A percentile compares a stretch with the other conserved stretches of the same genome.
These are phyloP conservation scores for Caprella mutica DNA, from an alignment of 2,888 invertebrate genomes.

Conservation along the genomic window DNA sequence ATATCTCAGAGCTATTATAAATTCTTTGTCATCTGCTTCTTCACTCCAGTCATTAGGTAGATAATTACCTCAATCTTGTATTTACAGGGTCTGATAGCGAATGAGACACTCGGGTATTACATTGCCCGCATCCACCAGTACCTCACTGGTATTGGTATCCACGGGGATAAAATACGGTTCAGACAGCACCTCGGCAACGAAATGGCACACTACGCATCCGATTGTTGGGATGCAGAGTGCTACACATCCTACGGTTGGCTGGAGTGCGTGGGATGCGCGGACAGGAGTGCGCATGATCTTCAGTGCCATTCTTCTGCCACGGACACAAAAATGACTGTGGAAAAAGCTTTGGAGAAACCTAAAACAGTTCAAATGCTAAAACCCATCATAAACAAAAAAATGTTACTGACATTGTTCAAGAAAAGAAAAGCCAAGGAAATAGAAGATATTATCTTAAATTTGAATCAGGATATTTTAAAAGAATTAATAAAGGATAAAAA, in stretches of 20 bases:
- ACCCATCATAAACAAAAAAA: not conserved
- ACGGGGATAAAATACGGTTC: conserved; percentile 73
- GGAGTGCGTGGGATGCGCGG: conserved; percentile 64
- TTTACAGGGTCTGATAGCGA: conserved; percentile 67
- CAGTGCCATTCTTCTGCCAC: conserved; percentile 73
- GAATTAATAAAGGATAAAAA: not conserved
- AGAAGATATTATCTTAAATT: not conserved
- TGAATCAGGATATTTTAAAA: not conserved
- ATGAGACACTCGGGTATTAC: conserved; percentile 95
- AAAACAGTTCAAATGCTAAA: not conserved
- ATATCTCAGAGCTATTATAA: too few relatives aligned
- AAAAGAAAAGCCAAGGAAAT: not conserved
- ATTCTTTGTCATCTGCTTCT: not conserved
- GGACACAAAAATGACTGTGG: not conserved
- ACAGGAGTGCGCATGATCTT: conserved; percentile 93
- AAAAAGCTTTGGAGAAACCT: not conserved
- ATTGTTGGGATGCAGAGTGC: conserved; percentile 99
- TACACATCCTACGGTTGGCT: conserved; percentile 75
- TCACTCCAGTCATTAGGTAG: not conserved
- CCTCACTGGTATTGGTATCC: conserved; percentile 72
- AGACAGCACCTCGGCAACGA: conserved; percentile 98
- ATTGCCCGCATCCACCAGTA: conserved; percentile 90
- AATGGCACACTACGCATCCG: conserved; percentile 99
- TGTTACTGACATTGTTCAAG: not conserved
- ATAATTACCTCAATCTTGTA: conserved; percentile 4